Percentiles rank a stretch among this genome's conserved stretches.
Evolutionary conservation across 1,140 invertebrate species (phyloP).

Genomic region (Polypedilum pembai): DNA sequence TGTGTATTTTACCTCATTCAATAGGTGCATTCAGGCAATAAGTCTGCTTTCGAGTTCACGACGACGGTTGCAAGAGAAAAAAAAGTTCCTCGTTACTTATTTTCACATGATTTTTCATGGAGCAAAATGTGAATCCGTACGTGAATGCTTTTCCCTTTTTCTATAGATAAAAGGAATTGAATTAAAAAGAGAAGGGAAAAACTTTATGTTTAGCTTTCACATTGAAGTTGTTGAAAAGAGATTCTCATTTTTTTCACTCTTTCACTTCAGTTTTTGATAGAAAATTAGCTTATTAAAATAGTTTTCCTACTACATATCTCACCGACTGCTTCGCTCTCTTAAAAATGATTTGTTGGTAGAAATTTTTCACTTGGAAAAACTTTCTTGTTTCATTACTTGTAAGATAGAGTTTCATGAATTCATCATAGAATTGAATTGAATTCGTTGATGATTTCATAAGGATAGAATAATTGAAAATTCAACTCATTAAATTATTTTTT

Average conservation of each 20-base stretch:
- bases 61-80: background rate
- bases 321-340: no score
- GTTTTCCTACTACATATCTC: background rate
- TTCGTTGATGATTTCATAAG: no score
- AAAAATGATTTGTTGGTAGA: background rate
- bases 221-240: no score
- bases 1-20: background rate
- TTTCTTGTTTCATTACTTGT: background rate
- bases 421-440: no score
- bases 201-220: no score
- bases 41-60: constrained; percentile 2
- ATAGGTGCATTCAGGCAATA: constrained; percentile 16
- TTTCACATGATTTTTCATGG: background rate
- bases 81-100: background rate
- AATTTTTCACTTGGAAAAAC: background rate
- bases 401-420: no score
- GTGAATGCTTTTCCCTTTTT: constrained; percentile 12
- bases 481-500: no score
- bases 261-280: background rate
- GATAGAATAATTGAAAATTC: no score
- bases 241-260: no score
- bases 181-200: no score
- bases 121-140: background rate
- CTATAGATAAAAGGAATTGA: no score
- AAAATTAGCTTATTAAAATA: constrained; percentile 14